Percentiles rank a stretch among this genome's conserved stretches.
These are phyloP conservation scores for Plecturocebus donacophilus DNA, from an alignment of 2,113 vertebrate species.

Conservation along the genomic window DNA sequence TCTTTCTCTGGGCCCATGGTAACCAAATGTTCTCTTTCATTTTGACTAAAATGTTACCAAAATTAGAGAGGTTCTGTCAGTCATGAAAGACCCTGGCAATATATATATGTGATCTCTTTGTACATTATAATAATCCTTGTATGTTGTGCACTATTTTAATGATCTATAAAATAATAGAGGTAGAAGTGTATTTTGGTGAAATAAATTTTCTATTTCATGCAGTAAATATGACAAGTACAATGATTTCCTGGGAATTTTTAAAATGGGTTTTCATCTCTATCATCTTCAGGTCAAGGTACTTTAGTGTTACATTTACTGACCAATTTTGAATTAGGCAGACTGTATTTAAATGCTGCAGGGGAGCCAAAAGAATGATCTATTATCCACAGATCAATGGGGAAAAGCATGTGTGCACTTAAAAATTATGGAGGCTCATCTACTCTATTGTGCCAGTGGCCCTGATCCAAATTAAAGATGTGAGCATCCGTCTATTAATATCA, in stretches of 20 bases:
- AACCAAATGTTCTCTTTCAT: background rate
- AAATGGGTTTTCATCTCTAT: slow-evolving; percentile 33
- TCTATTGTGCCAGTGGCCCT: slow-evolving; percentile 67
- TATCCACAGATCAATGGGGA: slow-evolving; percentile 58
- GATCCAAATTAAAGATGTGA: slow-evolving; percentile 76
- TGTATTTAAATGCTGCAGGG: slow-evolving; percentile 27
- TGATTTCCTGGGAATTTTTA: background rate
- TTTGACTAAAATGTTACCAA: slow-evolving; percentile 23
- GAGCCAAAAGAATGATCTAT: slow-evolving; percentile 57
- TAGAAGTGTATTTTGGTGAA: slow-evolving; percentile 40
- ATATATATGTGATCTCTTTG: background rate
- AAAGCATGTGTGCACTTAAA: slow-evolving; percentile 61
- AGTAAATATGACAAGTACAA: slow-evolving; percentile 1
- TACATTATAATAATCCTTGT: background rate
- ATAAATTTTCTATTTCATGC: slow-evolving; percentile 1
- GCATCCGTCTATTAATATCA: slow-evolving; percentile 34
- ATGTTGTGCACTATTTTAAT: slow-evolving; percentile 2
- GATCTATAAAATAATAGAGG: background rate
- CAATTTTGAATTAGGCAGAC: slow-evolving; percentile 42
- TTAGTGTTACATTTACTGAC: slow-evolving; percentile 27
- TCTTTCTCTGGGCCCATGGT: background rate
- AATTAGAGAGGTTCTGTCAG: background rate
- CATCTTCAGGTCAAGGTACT: slow-evolving; percentile 26
- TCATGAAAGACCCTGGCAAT: background rate
- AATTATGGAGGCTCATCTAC: slow-evolving; percentile 65